Conservation (phyloP, 2,113 vertebrate species). For the Callochromis pleurospilus region DNA sequence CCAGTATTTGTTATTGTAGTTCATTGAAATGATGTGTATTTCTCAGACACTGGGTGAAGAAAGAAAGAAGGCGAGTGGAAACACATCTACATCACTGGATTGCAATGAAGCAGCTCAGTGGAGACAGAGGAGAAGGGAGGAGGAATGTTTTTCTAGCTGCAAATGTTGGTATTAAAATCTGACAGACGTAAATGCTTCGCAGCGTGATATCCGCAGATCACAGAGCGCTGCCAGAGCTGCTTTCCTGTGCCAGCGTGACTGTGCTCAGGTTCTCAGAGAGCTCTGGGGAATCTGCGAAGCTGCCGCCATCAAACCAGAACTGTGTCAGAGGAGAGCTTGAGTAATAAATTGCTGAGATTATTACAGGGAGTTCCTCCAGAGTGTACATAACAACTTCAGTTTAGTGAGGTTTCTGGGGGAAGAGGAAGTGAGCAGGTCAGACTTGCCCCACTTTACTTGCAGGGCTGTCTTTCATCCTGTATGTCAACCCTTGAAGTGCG, state of each 20-base stretch:
- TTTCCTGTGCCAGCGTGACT: not conserved
- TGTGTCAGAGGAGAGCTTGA: slow-evolving; percentile 25
- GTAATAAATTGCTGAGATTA: slow-evolving; percentile 33
- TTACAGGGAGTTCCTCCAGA: slow-evolving; percentile 27
- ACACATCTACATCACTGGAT: not conserved
- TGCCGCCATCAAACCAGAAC: slow-evolving; percentile 42
- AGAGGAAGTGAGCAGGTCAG: not conserved
- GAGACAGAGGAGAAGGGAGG: not conserved
- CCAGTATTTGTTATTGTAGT: not conserved
- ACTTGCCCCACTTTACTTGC: not conserved
- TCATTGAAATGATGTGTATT: not conserved
- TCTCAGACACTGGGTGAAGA: not conserved
- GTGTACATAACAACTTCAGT: not conserved
- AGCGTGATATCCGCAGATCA: slow-evolving; percentile 22
- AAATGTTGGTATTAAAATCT: slow-evolving; percentile 30
- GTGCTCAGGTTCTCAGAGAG: slow-evolving; percentile 23
- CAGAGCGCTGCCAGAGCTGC: not conserved
- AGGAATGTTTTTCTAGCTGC: not conserved
- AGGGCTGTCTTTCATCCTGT: not conserved
- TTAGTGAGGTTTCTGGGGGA: not conserved
- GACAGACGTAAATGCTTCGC: slow-evolving; percentile 17
- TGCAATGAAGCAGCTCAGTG: not conserved
- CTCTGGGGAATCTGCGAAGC: slow-evolving; percentile 30
- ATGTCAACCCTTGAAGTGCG: not conserved
- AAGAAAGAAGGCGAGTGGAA: not conserved